These are phyloP conservation scores for Caloenas nicobarica DNA, from an alignment of 2,113 vertebrate genomes.

Conservation along the genomic window DNA sequence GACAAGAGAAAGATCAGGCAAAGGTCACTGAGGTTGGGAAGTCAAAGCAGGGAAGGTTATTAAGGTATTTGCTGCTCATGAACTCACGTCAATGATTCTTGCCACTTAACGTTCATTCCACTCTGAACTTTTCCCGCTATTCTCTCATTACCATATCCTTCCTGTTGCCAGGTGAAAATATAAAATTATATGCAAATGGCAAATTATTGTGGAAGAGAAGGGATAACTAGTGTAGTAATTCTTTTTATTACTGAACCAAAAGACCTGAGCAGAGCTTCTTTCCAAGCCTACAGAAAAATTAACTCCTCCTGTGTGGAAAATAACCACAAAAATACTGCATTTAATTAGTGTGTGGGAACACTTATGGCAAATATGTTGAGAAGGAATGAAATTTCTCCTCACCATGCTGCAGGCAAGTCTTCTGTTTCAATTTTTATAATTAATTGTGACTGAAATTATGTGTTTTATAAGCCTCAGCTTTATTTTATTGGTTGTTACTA, in stretches of 20 bases:
- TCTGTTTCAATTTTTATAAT: constrained; percentile 25
- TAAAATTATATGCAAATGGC: not conserved
- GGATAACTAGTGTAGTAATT: not conserved
- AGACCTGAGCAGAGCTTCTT: not conserved
- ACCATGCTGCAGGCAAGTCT: not conserved
- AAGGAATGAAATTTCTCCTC: constrained; percentile 7
- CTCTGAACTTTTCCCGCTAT: not conserved
- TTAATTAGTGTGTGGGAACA: not conserved
- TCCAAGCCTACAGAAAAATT: constrained; percentile 6
- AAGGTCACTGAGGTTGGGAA: not conserved
- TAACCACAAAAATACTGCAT: not conserved
- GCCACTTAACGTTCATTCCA: not conserved
- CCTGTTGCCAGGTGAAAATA: not conserved
- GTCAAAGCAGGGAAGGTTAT: not conserved
- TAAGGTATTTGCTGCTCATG: accelerated
- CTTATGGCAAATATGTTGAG: not conserved
- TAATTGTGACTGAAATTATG: constrained; percentile 30
- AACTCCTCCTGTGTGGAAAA: not conserved
- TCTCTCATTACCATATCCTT: not conserved
- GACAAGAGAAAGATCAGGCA: not conserved
- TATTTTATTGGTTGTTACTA: constrained; percentile 19
- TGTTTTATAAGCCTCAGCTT: constrained; percentile 18
- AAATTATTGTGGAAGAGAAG: not conserved
- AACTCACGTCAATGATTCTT: not conserved
- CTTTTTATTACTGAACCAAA: not conserved